These are phyloP conservation scores for Girardinichthys multiradiatus DNA, from an alignment of 2,113 vertebrate genomes.

Conservation along the genomic window DNA sequence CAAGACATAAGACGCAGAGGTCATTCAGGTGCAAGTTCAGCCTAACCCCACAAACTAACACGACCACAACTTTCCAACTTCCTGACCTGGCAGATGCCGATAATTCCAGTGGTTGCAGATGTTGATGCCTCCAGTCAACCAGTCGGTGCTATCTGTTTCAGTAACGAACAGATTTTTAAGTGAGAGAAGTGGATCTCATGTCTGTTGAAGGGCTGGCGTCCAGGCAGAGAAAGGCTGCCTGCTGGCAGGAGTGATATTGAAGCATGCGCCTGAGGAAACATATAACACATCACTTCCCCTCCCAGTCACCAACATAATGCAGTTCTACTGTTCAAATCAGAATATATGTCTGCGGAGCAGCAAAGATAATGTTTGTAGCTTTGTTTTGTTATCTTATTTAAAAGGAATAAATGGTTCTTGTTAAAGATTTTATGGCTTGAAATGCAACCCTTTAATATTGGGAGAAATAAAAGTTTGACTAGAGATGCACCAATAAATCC, in stretches of 20 bases:
- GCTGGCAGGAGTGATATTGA: neutral
- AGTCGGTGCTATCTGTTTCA: conserved; percentile 8
- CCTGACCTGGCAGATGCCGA: conserved; percentile 24
- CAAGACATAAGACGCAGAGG: conserved; percentile 7
- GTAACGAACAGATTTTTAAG: conserved; percentile 57
- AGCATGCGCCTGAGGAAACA: neutral
- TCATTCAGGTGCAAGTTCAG: neutral
- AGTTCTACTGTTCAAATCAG: neutral
- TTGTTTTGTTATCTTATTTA: neutral
- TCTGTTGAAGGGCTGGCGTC: neutral
- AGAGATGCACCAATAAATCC: neutral
- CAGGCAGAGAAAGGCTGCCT: neutral
- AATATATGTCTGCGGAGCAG: neutral
- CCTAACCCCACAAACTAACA: conserved; percentile 2
- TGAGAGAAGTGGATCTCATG: conserved; percentile 17
- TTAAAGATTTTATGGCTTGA: neutral
- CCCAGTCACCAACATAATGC: neutral
- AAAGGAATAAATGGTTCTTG: neutral
- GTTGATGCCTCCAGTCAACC: conserved; percentile 47
- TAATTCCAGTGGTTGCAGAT: conserved; percentile 63
- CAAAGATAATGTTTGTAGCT: neutral
- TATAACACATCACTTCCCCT: neutral
- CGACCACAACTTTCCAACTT: neutral
- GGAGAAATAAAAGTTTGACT: neutral
- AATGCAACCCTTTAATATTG: neutral